phyloP scores from a whole-genome alignment of 2,113 vertebrate species.

The Dolichotis patagonum region DNA sequence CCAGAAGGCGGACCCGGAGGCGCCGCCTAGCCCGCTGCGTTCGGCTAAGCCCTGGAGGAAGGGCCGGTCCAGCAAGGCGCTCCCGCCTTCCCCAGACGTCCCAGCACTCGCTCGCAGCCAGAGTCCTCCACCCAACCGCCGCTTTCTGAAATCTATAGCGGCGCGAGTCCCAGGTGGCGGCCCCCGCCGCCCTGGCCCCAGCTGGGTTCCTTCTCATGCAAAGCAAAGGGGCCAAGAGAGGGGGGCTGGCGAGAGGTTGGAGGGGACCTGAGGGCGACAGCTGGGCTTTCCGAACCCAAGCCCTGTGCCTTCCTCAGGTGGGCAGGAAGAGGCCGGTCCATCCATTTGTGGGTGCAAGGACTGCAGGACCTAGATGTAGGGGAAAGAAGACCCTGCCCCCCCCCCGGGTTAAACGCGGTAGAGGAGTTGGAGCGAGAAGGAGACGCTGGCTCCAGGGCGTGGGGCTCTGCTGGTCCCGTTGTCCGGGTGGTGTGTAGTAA shows the following conservation, averaged over 20 bases:
- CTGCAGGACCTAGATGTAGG: background rate
- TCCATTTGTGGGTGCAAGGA: background rate
- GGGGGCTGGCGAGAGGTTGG: background rate
- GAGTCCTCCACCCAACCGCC: slow-evolving; percentile 36
- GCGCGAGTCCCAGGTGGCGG: slow-evolving; percentile 55
- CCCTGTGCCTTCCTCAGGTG: background rate
- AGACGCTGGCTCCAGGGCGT: background rate
- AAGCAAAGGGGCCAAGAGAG: slow-evolving; percentile 51
- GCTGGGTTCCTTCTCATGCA: slow-evolving; percentile 79
- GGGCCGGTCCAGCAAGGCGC: background rate
- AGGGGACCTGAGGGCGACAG: slow-evolving; percentile 55
- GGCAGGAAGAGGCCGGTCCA: background rate
- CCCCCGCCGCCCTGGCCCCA: slow-evolving; percentile 24
- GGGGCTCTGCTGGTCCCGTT: background rate
- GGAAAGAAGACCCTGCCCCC: background rate
- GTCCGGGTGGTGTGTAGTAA: slow-evolving; percentile 53
- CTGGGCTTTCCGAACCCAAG: slow-evolving; percentile 42
- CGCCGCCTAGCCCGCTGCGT: background rate
- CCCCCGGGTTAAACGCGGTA: rapidly evolving
- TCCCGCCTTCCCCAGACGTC: slow-evolving; percentile 48
- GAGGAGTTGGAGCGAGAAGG: background rate
- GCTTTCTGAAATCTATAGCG: slow-evolving; percentile 66
- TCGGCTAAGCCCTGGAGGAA: background rate
- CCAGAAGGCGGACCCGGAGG: background rate
- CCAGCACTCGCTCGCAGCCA: background rate